phyloP scores from a whole-genome alignment of 2,888 invertebrate species.

The Panzeria rudis region DNA sequence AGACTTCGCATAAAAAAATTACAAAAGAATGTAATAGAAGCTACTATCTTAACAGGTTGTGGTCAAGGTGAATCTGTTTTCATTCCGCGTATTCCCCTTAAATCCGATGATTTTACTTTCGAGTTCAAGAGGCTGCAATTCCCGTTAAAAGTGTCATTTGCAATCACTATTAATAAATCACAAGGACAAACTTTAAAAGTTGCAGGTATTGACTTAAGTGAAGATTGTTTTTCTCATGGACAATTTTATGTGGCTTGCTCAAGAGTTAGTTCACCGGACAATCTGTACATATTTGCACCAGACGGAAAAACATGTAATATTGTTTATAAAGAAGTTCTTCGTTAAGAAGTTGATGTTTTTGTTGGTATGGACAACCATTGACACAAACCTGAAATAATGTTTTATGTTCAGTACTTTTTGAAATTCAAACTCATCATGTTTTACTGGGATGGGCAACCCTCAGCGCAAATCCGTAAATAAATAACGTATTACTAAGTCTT shows the following conservation, averaged over 20 bases:
- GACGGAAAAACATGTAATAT: background rate
- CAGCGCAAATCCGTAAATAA: no score
- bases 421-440: no score
- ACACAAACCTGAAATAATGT: no score
- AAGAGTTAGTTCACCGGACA: background rate
- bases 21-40: background rate
- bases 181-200: constrained; percentile 65
- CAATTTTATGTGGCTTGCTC: constrained; percentile 41
- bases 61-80: background rate
- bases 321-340: background rate
- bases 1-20: constrained; percentile 26
- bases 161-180: constrained; percentile 51
- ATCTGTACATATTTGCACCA: background rate
- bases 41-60: background rate
- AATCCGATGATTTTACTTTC: background rate
- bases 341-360: no score
- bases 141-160: constrained; percentile 9
- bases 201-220: constrained; percentile 49
- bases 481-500: no score
- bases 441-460: no score
- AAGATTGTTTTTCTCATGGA: constrained; percentile 34
- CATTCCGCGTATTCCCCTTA: background rate
- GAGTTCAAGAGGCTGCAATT: background rate
- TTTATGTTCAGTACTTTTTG: no score
- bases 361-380: no score